phyloP scores from a whole-genome alignment of 2,797 vertebrate species.

The Epinephelus awoara region DNA sequence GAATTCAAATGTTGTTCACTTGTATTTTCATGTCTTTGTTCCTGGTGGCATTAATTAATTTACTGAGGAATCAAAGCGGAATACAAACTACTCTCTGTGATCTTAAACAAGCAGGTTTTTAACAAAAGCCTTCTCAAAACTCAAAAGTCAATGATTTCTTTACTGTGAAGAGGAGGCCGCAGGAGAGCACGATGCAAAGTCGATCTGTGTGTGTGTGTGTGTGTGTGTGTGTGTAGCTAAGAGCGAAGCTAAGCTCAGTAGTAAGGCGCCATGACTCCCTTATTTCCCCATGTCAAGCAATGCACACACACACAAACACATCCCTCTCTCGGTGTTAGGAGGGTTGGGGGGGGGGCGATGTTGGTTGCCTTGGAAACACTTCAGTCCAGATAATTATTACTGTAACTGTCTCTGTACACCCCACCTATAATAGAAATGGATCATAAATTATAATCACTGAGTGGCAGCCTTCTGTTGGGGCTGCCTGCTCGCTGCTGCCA shows the following conservation, averaged over 20 bases:
- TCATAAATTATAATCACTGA: slow-evolving; percentile 95
- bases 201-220: slow-evolving; percentile 21
- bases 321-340: slow-evolving; percentile 29
- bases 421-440: slow-evolving; percentile 99
- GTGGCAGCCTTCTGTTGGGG: slow-evolving; percentile 91
- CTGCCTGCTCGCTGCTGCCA: slow-evolving; percentile 88
- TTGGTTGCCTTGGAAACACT: slow-evolving; percentile 98
- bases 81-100: slow-evolving; percentile 50
- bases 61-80: slow-evolving; percentile 47
- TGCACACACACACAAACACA: slow-evolving; percentile 74
- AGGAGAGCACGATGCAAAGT: slow-evolving; percentile 27
- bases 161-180: slow-evolving; percentile 9
- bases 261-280: slow-evolving; percentile 80
- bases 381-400: slow-evolving; percentile 98
- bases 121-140: slow-evolving; percentile 46
- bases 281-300: slow-evolving; percentile 91
- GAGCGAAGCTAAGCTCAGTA: slow-evolving; percentile 71
- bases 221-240: slow-evolving; percentile 25
- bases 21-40: slow-evolving; percentile 45
- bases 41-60: slow-evolving; percentile 45
- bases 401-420: slow-evolving; percentile 98
- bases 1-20: slow-evolving; percentile 43
- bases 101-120: slow-evolving; percentile 48
- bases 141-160: slow-evolving; percentile 57
- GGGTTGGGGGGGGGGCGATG: slow-evolving; percentile 66